Evolutionary conservation across 2,113 vertebrate species (phyloP), one percentile per base, ranked within the genome.

Genomic region (Bubalus kerabau): DNA sequence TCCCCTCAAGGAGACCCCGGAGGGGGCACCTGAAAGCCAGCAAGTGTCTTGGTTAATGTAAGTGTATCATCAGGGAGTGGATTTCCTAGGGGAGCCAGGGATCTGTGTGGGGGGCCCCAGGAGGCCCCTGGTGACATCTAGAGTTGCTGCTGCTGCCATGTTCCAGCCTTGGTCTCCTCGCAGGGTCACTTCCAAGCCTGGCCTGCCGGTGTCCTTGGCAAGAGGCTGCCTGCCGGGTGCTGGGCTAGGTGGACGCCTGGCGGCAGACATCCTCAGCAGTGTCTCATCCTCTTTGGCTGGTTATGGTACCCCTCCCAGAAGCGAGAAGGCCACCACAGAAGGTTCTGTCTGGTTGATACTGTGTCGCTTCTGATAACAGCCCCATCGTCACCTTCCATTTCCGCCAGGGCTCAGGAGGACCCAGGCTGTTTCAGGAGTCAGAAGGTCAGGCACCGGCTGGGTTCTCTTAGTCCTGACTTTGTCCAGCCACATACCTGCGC

Each of bases 161-260:
- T 52, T 8, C 57, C 43, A 92, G 28, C 48, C 56, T 81, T 74
- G 1, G 15, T 24, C 26, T 56, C 32, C 30, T 16, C 6, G 19
- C 1, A 17, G 88, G 28, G 52, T 30, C n/a, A 9, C 90, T 89
- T 57, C 56, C 17, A 6, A 78, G 59, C 32, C 67, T 60, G 56
- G 24, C 67, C 71, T 0, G 1, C 19, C 3, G 19, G 48, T 82
- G 74, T 36, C 60, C 4, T 54, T 6, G n/a, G 26, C 17, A 28
- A 82, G 30, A 30, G 16, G 2, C 71, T 0, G 4, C 32, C 26
- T 76, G 32, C n/a, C 1, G 0, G 3, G 50, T 32, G 30, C 78
- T 0, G 0, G 40, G 62, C 90, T 16, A 8, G 40, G 86, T 30
- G 74, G 43, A 40, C 0, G 0, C 52, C 78, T 59, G 57, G 16